Conservation (phyloP, 2,797 vertebrate genomes). For the Selene dorsalis region DNA sequence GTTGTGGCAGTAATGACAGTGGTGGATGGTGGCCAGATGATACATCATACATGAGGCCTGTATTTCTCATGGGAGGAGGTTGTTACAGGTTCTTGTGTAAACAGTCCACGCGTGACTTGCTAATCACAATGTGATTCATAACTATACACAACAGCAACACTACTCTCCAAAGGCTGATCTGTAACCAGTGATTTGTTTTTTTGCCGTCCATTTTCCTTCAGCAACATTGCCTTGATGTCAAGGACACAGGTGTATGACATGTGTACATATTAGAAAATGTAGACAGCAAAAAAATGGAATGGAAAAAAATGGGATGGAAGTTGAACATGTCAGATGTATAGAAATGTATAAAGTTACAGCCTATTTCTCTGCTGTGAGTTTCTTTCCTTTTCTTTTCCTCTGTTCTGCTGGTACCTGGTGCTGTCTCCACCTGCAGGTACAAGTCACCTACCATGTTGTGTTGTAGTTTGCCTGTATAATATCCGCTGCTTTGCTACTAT, state of each 20-base stretch:
- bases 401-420: background rate
- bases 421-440: background rate
- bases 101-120: constrained; percentile 36
- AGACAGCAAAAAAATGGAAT: background rate
- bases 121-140: constrained; percentile 35
- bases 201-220: constrained; percentile 15
- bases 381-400: background rate
- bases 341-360: no score
- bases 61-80: constrained; percentile 30
- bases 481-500: constrained; percentile 4
- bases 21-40: constrained; percentile 41
- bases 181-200: constrained; percentile 1
- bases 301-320: background rate
- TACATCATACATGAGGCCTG: constrained; percentile 23
- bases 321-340: no score
- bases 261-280: background rate
- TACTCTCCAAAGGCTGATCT: constrained; percentile 4
- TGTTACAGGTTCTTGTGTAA: constrained; percentile 48
- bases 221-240: constrained; percentile 30
- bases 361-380: background rate
- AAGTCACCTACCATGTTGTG: background rate
- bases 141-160: no score
- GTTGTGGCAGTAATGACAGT: constrained; percentile 23
- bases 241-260: constrained; percentile 25
- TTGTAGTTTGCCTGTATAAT: constrained; percentile 25